Conservation (phyloP, 2,888 invertebrate genomes). For the Chymomyza caudatula region DNA sequence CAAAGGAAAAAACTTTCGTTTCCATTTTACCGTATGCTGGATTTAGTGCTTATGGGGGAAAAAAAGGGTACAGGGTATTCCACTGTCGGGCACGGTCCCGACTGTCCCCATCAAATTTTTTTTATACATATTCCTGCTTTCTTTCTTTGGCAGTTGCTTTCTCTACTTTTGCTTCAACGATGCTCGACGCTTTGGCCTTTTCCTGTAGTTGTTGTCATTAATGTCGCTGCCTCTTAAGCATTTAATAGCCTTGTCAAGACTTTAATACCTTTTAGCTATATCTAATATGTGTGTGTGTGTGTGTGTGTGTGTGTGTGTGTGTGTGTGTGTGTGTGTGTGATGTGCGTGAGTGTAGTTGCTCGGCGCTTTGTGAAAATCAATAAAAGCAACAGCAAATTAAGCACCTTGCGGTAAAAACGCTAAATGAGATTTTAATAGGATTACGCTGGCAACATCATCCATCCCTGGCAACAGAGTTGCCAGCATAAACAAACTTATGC, state of each 20-base stretch:
- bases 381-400: constrained; percentile 67
- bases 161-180: constrained; percentile 31
- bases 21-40: too few species aligned
- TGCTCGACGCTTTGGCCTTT: constrained; percentile 29
- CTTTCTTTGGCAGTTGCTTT: constrained; percentile 24
- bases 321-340: neutral
- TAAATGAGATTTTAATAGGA: constrained; percentile 64
- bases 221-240: constrained; percentile 71
- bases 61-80: neutral
- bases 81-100: neutral
- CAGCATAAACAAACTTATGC: constrained; percentile 55
- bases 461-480: constrained; percentile 13
- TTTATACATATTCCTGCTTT: neutral
- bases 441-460: constrained; percentile 60
- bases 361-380: constrained; percentile 54
- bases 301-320: constrained; percentile 13
- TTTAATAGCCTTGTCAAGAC: constrained; percentile 74
- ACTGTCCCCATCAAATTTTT: neutral
- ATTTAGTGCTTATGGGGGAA: too few species aligned
- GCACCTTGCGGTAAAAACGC: constrained; percentile 46
- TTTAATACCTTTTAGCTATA: constrained; percentile 67
- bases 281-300: constrained; percentile 30
- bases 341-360: neutral
- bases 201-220: constrained; percentile 60
- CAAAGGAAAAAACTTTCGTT: too few species aligned